These are phyloP conservation scores for Apamea sordens DNA, from an alignment of 2,888 invertebrate genomes.

Conservation along the genomic window DNA sequence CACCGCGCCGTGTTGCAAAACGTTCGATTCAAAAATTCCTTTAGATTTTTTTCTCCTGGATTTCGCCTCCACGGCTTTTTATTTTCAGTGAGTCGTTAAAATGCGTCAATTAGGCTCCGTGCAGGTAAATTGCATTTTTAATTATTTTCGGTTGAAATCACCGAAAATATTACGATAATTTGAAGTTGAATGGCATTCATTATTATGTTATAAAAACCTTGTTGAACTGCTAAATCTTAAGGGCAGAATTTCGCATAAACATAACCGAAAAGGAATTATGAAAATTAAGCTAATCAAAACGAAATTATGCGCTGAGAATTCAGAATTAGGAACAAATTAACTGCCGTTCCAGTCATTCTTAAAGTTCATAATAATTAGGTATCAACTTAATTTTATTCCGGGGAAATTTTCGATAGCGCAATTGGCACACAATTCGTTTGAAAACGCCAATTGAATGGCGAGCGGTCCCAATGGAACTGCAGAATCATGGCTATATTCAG, in stretches of 20 bases:
- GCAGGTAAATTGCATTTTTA: conserved; percentile 30
- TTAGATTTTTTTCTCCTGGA: conserved; percentile 58
- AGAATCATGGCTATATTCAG: conserved; percentile 51
- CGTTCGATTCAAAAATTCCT: conserved; percentile 74
- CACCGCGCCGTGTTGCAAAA: conserved; percentile 78
- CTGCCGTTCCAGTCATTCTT: conserved; percentile 37
- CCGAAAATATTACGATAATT: conserved; percentile 25
- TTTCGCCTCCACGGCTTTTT: conserved; percentile 23
- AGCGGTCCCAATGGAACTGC: conserved; percentile 63
- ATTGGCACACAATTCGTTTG: conserved; percentile 62
- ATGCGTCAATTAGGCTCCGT: conserved; percentile 56
- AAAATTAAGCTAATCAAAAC: conserved; percentile 51
- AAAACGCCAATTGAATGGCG: conserved; percentile 75
- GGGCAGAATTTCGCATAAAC: conserved; percentile 13
- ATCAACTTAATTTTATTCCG: conserved; percentile 56
- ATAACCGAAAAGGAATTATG: conserved; percentile 23
- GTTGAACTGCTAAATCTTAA: not conserved
- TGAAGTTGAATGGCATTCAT: conserved; percentile 13
- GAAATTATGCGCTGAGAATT: conserved; percentile 37
- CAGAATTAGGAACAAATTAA: conserved; percentile 50
- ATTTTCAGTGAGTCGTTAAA: conserved; percentile 54
- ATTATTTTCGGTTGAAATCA: conserved; percentile 36
- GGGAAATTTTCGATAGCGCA: conserved; percentile 47
- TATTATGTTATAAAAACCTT: conserved; percentile 25
- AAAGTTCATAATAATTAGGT: conserved; percentile 53